Evolutionary conservation across 1,140 invertebrate genomes (phyloP).

Genomic region (Zaprionus ornatus): DNA sequence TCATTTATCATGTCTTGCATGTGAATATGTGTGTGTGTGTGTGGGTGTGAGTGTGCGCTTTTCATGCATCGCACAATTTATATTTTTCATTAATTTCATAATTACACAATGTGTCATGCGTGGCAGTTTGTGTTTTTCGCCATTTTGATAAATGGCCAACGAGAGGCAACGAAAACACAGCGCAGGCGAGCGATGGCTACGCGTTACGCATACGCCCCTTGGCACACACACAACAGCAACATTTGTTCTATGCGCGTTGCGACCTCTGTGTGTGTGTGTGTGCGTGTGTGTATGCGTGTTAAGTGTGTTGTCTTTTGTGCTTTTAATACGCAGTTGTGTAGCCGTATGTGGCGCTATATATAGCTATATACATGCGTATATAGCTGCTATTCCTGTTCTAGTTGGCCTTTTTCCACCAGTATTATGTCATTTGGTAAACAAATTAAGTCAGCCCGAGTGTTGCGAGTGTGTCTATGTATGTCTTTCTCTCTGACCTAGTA

Average conservation of each 20-base stretch:
- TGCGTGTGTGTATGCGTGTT: constrained; percentile 4
- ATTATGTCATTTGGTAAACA: constrained; percentile 79
- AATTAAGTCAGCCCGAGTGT: constrained; percentile 58
- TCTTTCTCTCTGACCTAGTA: constrained; percentile 13
- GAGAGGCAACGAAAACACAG: constrained; percentile 5
- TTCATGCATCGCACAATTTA: background rate
- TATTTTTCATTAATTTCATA: constrained; percentile 50
- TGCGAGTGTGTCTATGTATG: constrained; percentile 5
- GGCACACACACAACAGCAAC: constrained; percentile 2
- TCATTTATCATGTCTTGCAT: constrained; percentile 36
- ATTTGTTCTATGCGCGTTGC: background rate
- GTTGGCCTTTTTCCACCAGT: constrained; percentile 31
- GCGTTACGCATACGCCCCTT: constrained; percentile 60
- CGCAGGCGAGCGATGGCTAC: background rate
- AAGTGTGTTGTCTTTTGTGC: constrained; percentile 32
- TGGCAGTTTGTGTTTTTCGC: constrained; percentile 14
- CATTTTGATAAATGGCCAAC: constrained; percentile 60
- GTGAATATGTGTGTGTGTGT: background rate
- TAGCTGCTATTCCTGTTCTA: constrained; percentile 1
- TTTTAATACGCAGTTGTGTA: constrained; percentile 52
- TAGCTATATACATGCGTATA: constrained; percentile 8
- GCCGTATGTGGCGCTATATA: background rate
- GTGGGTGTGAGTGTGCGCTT: background rate
- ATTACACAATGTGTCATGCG: constrained; percentile 45
- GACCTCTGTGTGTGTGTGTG: background rate